phyloP scores from a whole-genome alignment of 2,113 vertebrate genomes.

The Okapia johnstoni region DNA sequence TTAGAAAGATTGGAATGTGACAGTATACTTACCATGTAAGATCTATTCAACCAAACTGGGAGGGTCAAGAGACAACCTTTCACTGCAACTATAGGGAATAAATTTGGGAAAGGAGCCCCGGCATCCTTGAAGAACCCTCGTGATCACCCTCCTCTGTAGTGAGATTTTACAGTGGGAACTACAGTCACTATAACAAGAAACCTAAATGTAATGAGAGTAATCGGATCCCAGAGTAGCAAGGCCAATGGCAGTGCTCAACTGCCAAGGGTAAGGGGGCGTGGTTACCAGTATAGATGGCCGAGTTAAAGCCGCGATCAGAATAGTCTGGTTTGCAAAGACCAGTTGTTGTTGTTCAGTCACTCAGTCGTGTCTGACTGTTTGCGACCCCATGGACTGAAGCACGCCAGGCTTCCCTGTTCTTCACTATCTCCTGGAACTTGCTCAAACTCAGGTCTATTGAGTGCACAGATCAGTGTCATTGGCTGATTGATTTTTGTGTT shows the following conservation, averaged over 20 bases:
- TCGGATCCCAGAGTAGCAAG: no score
- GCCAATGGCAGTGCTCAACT: neutral
- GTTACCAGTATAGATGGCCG: neutral
- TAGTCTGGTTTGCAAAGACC: neutral
- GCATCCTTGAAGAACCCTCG: neutral
- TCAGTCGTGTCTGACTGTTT: neutral
- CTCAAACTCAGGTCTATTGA: neutral
- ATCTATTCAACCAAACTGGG: neutral
- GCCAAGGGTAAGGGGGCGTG: neutral
- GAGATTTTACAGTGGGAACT: neutral
- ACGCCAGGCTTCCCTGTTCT: neutral
- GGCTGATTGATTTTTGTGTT: neutral
- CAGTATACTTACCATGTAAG: neutral
- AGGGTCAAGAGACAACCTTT: neutral
- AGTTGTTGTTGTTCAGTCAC: neutral
- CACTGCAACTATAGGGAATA: neutral
- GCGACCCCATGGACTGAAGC: neutral
- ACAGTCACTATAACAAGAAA: neutral
- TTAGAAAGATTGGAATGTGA: neutral
- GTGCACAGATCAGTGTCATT: neutral
- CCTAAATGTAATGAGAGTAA: neutral
- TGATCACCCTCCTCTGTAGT: neutral
- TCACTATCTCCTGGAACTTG: neutral
- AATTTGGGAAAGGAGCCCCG: neutral
- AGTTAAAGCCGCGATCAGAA: neutral